phyloP scores from a whole-genome alignment of 35 echinoderm and acorn worm species.

The Hemicentrotus pulcherrimus region DNA sequence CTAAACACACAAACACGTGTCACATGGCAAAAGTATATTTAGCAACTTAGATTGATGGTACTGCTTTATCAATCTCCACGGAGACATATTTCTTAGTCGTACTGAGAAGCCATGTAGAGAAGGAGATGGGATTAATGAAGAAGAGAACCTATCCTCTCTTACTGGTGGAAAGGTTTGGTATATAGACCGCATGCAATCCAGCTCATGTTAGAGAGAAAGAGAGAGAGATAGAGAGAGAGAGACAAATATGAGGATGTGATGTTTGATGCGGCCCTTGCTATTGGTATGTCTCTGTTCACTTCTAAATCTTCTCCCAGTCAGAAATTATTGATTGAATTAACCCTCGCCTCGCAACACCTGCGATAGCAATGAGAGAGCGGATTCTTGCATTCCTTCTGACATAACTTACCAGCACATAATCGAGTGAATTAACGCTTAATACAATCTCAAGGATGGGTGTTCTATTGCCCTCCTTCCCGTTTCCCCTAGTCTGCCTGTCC shows the following conservation, averaged over 20 bases:
- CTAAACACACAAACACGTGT: conserved; percentile 3
- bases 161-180: not conserved
- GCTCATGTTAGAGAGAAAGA: not conserved
- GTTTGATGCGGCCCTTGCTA: not conserved
- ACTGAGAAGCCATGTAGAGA: not conserved
- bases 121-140: not conserved
- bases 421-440: conserved; percentile 43
- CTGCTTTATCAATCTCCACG: conserved; percentile 9
- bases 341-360: conserved; percentile 43
- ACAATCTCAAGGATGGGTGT: conserved; percentile 28
- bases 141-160: not conserved
- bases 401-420: conserved; percentile 40
- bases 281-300: conserved; percentile 7
- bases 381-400: conserved; percentile 25
- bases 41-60: conserved; percentile 9
- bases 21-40: conserved; percentile 5
- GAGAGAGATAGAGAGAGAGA: not conserved
- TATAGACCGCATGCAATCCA: too few relatives aligned
- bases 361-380: conserved; percentile 28
- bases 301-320: conserved; percentile 41
- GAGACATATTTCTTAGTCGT: not conserved
- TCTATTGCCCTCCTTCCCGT: not conserved
- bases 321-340: conserved; percentile 47
- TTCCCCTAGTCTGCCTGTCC: not conserved
- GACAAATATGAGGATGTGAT: not conserved